Base-by-base conservation (phyloP, 2,888 invertebrate genomes). In the Trilocha varians region DNA sequence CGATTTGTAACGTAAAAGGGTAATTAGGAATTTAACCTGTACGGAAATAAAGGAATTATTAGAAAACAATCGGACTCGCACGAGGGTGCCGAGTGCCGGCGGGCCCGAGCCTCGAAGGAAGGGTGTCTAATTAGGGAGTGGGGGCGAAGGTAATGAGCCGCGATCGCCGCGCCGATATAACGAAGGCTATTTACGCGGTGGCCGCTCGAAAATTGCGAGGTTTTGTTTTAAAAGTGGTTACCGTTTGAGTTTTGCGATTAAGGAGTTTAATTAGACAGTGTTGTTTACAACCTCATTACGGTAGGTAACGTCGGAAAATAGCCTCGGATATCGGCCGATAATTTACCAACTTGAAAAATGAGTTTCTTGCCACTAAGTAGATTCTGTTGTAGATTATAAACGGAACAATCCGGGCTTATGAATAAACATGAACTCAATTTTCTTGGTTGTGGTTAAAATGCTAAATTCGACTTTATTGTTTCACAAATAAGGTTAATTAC, bases 211-310 rank as follows among this genome's bases (percentile, higher is more conserved):
- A 82, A 83, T 83, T 79, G 82, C 80, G 73, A 78, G 78, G 80
- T 82, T 83, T 82, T 83, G 83, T 84, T 83, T 83, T 83, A 80
- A 83, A 83, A 82, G 80, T 82, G 78, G 79, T 80, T 75, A 78
- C 77, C 80, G 82, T 82, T 84, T 83, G 83, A 85, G 82, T 84
- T 83, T 82, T 74, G 80, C 83, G 84, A 84, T 85, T 83, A 84
- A 83, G 78, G 82, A 83, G 83, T 84, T 84, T 83, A 85, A 85
- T 85, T 84, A 84, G 80, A 80, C 79, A 72, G 70, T 68, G 78
- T 85, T 85, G 83, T 85, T 85, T 85, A 85, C 83, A 84, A 82
- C 79, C 83, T 83, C 83, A 82, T 85, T 85, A 84, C 70, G 69
- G 72, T 69, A 69, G 70, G 72, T 66, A 71, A 61, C 56, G 62